Evolutionary conservation across 2,113 vertebrate genomes (phyloP).

Genomic region (Pedionomus torquatus): DNA sequence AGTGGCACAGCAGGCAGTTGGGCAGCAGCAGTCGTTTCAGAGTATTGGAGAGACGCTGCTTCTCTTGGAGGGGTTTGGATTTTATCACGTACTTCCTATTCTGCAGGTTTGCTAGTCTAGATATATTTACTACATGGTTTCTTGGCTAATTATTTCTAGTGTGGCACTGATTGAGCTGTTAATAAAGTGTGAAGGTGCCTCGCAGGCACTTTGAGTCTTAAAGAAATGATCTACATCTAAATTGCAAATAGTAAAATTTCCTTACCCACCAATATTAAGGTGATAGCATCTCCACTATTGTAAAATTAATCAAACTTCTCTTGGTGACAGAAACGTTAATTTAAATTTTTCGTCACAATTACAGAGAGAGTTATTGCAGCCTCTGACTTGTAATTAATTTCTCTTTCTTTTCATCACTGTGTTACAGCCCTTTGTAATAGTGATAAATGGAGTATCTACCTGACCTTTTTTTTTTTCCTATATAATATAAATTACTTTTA

Average conservation of each 20-base stretch:
- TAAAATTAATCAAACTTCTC: conserved; percentile 87
- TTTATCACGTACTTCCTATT: conserved; percentile 37
- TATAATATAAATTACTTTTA: conserved; percentile 69
- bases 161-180: conserved; percentile 82
- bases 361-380: conserved; percentile 79
- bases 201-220: conserved; percentile 71
- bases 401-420: conserved; percentile 78
- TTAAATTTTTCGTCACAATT: conserved; percentile 86
- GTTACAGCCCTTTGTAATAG: conserved; percentile 77
- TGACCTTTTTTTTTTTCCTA: conserved; percentile 71
- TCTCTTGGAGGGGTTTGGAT: background rate
- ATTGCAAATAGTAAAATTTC: conserved; percentile 80
- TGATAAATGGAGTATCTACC: conserved; percentile 79
- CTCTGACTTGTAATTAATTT: conserved; percentile 88
- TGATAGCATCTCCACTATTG: conserved; percentile 77
- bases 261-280: conserved; percentile 71
- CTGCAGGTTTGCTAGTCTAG: conserved; percentile 37
- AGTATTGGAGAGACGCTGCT: background rate
- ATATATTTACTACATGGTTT: conserved; percentile 71
- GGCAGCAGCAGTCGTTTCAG: accelerated
- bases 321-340: conserved; percentile 84
- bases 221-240: conserved; percentile 80
- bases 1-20: background rate
- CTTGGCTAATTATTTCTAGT: conserved; percentile 77
- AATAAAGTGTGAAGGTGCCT: conserved; percentile 89